These are phyloP conservation scores for Peucedramus taeniatus DNA, from an alignment of 2,113 vertebrate genomes.

Conservation along the genomic window DNA sequence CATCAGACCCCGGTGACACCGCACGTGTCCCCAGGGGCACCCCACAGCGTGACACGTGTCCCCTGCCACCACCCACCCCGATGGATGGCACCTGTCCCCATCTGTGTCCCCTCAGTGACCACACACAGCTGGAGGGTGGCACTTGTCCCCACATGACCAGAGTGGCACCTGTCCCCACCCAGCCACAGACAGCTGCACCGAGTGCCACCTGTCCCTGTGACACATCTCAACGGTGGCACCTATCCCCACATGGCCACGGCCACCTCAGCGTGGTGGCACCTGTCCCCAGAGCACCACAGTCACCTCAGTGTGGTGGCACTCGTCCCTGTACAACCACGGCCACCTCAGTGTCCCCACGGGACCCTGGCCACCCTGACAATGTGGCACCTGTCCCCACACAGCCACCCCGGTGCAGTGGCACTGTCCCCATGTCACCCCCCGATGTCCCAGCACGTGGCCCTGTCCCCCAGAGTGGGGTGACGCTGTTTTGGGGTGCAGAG, in stretches of 20 bases:
- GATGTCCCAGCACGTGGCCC: background rate
- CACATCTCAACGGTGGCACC: background rate
- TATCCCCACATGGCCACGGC: background rate
- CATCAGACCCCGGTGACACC: background rate
- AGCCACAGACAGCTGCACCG: background rate
- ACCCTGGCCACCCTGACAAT: too few relatives aligned
- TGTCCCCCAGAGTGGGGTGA: background rate
- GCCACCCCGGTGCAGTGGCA: fast-evolving
- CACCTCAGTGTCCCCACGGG: too few relatives aligned
- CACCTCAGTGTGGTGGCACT: too few relatives aligned
- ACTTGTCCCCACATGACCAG: background rate
- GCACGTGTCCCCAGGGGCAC: fast-evolving
- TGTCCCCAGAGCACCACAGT: too few relatives aligned
- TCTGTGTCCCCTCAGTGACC: background rate
- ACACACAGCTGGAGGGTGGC: background rate
- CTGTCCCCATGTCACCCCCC: background rate
- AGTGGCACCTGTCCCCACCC: background rate
- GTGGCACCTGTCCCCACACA: background rate
- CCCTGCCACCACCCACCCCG: background rate
- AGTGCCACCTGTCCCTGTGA: background rate
- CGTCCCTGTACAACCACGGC: too few relatives aligned
- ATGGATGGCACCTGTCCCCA: background rate
- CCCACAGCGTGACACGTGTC: fast-evolving
- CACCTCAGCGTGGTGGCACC: too few relatives aligned
- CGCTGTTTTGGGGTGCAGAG: background rate